Evolutionary conservation across 2,888 invertebrate species (phyloP), one percentile per base, ranked within the genome.

Genomic region (Herminia tarsipennalis): DNA sequence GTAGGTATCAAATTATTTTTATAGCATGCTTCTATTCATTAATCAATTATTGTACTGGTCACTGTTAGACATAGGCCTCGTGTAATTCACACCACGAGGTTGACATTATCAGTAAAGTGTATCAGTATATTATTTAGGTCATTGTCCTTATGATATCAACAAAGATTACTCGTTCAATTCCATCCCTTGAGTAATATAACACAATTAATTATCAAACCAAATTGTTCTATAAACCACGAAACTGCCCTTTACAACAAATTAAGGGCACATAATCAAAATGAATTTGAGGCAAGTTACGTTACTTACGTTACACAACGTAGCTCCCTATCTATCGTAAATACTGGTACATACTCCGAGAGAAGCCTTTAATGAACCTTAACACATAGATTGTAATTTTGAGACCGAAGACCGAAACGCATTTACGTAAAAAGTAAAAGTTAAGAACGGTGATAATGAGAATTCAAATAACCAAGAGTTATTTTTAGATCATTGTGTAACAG

Each of bases 321-420:
- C 27, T 27, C 40, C 38, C 43, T 51, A 46, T 52, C 50, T 53
- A 63, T 69, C 76, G 70, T 77, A 76, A 78, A 76, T 70, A 63
- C 64, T 71, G 74, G 73, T 74, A 78, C 71, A 71, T 66, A 61
- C 62, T 61, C 66, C 51, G 51, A 58, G 65, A 57, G 66, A 69
- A 66, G 70, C 69, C 71, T 76, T 76, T 78, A 78, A 79, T 78
- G 75, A 76, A 66, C 67, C 62, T 21, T 16, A 16, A 20, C 46
- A 46, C 17, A 18, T 42, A 35, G 16, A 42, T 29, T 24, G 22
- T 34, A 24, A 34, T 24, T 45, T 30, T 33, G 34, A 18, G 6
- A 24, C 9, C 16, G 21, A 36, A 24, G 3, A 27, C n/a, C n/a
- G 8, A 30, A 29, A 35, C 6, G 24, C n/a, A 22, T 6, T 33